Base-by-base conservation (phyloP, 2,113 vertebrate genomes). In the Trochalopteron elliotii region DNA sequence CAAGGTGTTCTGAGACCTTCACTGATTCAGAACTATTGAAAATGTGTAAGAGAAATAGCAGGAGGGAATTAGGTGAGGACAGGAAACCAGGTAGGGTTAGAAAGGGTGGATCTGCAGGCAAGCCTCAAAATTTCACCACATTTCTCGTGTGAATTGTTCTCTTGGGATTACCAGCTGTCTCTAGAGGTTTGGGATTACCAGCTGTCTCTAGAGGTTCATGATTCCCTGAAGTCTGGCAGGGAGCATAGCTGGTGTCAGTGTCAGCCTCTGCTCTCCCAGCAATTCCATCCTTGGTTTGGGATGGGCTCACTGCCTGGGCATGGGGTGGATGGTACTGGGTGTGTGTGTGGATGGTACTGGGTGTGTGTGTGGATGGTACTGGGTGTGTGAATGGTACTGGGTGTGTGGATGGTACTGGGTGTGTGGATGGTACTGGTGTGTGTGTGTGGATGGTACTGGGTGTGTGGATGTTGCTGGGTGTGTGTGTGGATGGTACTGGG, bases 221-320 rank as follows among this genome's bases (percentile, higher is more conserved):
- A 2, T 12, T 20, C 33, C 59, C 44, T 27, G 50, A 30, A 3
- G 20, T 15, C 27, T 7, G 13, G 11, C 30, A 13, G 42, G 3
- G 2, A 12, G 47, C 47, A 19, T 1, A 5, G 7, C 37, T 53
- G 39, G 3, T 45, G 45, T 5, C 47, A 9, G 37, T 4, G n/a
- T 5, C 12, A 94, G 44, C 24, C 22, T n/a, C 39, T 40, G 76
- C 55, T 39, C 1, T 42, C 71, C 17, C 3, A 6, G 37, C 11
- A 11, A 22, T 16, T 15, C 68, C 22, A 27, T 17, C 65, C 24
- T 14, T 5, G 7, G 56, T 7, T 5, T 2, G 5, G 47, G 31
- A 2, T 1, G 7, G 1, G 47, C 8, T 21, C 28, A 2, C 24
- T 42, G 27, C n/a, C 50, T 1, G 0, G 50, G 15, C 11, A 23